Evolutionary conservation across 2,113 vertebrate genomes (phyloP), one percentile per base, ranked within the genome.

Genomic region (Clarias gariepinus): DNA sequence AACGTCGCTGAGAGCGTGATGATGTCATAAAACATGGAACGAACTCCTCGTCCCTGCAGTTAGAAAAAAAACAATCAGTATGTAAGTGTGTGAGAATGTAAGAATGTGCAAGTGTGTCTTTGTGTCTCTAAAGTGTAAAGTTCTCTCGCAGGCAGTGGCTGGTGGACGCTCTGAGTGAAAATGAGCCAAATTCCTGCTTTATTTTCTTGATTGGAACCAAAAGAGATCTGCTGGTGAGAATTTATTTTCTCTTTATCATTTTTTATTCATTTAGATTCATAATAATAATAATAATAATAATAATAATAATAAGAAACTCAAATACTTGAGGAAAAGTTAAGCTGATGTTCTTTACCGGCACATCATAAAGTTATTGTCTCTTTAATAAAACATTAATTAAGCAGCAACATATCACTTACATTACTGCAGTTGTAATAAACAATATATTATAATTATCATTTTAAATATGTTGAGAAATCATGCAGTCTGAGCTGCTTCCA

Each of bases 191-290:
- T 28, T 94, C 95, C 84, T 96, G 94, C 88, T 95, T 95, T 3
- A 83, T 96, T 71, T 99, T 98, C 91, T 93, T 98, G 8, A 96
- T 97, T 81, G 97, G 97, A 55, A 96, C 96, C 87, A 98, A 99
- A 91, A 97, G 95, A 89, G 97, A 99, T 92, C 92, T 97, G 63
- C 86, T 98, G 93, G 97, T 98, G 89, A 96, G 95, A 86, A 82
- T 77, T 78, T 23, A n/a, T 28, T 30, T 53, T 8, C 21, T 55
- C 28, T 28, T 11, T 8, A 2, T 68, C 57, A 61, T 64, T 61
- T 53, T 61, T 41, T 41, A 41, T 41, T 66, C 12, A 66, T 28
- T 66, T 28, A 28, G 10, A 66, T 66, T 66, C n/a, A n/a, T 66
- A 28, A 66, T 30, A 64, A 64, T 66, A 66, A 28, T 28, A 66